Evolutionary conservation across 1,140 invertebrate species (phyloP), one percentile per base, ranked within the genome.

Genomic region (Scaptodrosophila lebanonensis): DNA sequence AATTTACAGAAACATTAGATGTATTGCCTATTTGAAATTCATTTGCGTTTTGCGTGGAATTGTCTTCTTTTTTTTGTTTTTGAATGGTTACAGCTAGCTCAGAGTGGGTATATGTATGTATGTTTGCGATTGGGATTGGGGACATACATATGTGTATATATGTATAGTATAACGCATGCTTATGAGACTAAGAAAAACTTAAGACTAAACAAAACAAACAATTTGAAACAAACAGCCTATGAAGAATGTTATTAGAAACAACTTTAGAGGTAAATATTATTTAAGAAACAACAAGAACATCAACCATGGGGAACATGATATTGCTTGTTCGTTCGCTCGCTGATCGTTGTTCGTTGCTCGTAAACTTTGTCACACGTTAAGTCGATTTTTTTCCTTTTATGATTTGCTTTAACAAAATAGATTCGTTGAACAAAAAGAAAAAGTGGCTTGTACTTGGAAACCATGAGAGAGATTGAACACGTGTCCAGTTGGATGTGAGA

Each of bases 201-300:
- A 79, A 82, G 69, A 82, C 53, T 75, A 75, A 54, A 66, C 32
- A 33, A 33, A 33, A 33, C 61, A 79, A 82, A 79, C 53, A 82
- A 82, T 66, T 75, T 79, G 75, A 79, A 79, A 79, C 75, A 79
- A 79, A 79, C 75, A 79, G 75, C 75, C 75, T 82, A 82, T 44
- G 59, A 61, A 65, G 35, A 58, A 66, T 58, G 43, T 71, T 44
- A 43, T 43, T 56, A 65, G 53, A 60, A 67, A 48, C 75, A 75
- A 58, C 56, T 69, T 69, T 64, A 68, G 73, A 79, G 75, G 68
- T 79, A 73, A 82, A 17, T 59, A 67, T 56, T 72, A 58, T 52
- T 59, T 49, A 76, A 66, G 61, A 56, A 60, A 64, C 52, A 64
- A 64, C 66, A 69, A 69, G 20, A 49, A 48, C 61, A 39, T 52